Percentiles rank a stretch among this genome's conserved stretches.
Conservation (phyloP, 2,113 vertebrate genomes). For the Sceloporus undulatus region DNA sequence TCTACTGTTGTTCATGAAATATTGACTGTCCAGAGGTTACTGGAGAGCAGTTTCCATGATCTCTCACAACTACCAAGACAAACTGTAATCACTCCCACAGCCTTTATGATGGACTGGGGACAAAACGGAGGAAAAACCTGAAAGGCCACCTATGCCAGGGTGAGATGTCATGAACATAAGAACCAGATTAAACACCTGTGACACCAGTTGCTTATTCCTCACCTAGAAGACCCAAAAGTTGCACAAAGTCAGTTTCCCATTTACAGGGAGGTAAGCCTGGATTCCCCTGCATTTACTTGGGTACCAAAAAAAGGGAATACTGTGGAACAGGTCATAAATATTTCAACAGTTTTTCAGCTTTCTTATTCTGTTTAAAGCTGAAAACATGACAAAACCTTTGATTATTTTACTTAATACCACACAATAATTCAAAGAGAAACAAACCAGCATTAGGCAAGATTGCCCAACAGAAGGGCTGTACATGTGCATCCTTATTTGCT, state of each 20-base stretch:
- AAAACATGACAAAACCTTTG: conserved; percentile 78
- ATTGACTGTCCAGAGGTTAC: too few species aligned
- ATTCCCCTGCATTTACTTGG: conserved; percentile 62
- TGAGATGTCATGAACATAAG: not conserved
- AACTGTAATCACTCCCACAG: too few species aligned
- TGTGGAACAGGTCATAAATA: conserved; percentile 71
- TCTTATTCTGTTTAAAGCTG: conserved; percentile 70
- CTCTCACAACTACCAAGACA: too few species aligned
- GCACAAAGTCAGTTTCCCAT: fast-evolving
- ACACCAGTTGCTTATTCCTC: not conserved
- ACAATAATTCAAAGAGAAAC: conserved; percentile 76
- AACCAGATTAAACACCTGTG: not conserved
- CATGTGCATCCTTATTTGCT: not conserved
- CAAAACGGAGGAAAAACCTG: too few species aligned
- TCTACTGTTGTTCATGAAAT: too few species aligned
- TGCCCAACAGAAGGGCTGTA: conserved; percentile 35
- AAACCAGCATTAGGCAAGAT: conserved; percentile 73
- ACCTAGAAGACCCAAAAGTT: not conserved
- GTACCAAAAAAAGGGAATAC: conserved; percentile 24
- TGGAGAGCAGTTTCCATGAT: too few species aligned
- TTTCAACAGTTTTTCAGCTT: conserved; percentile 71
- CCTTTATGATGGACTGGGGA: too few species aligned
- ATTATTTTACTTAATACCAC: conserved; percentile 75
- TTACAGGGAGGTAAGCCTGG: conserved; percentile 25
- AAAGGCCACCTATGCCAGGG: too few species aligned